Base-by-base conservation (phyloP, 2,888 invertebrate genomes). In the Dermolepida albohirtum region DNA sequence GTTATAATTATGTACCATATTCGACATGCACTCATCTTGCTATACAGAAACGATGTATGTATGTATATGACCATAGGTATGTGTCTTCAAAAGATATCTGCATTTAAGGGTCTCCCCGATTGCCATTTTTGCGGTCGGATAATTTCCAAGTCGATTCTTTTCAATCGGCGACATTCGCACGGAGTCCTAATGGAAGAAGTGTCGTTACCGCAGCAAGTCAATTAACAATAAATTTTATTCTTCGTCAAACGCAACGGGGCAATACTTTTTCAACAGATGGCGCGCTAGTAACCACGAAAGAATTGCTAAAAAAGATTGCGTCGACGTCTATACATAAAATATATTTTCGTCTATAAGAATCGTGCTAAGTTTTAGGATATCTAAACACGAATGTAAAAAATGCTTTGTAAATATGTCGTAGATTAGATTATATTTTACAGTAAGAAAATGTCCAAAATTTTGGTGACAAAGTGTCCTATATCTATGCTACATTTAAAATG, bases 151-250 rank as follows among this genome's bases (percentile, higher is more conserved):
- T 62, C 59, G 59, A 62, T 62, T 62, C 59, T 62, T 62, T 62
- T 62, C 59, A 62, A 62, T 62, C 59, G 59, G 44, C 44, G 43
- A 29, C 29, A 27, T 27, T 47, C 39, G 59, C 47, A 47, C 59
- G 11, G 59, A 47, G 47, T 43, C 59, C 34, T 47, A 62, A 47
- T 47, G 59, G 47, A 43, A 47, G 59, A 62, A 47, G 47, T 34
- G 64, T 54, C 64, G 54, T 65, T 65, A 65, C 64, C 64, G 54
- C 64, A 65, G 64, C 43, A 47, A 65, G 54, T 54, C 64, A 65
- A 65, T 65, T 65, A 65, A 65, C 64, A 65, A 65, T 65, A 65
- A 65, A 65, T 65, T 54, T 65, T 65, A 54, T 44, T 43, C 47
- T 65, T 65, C 64, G 64, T 65, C 64, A 65, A 65, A 49, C 16